phyloP scores from a whole-genome alignment of 2,113 vertebrate species.

The Xiphophorus maculatus region DNA sequence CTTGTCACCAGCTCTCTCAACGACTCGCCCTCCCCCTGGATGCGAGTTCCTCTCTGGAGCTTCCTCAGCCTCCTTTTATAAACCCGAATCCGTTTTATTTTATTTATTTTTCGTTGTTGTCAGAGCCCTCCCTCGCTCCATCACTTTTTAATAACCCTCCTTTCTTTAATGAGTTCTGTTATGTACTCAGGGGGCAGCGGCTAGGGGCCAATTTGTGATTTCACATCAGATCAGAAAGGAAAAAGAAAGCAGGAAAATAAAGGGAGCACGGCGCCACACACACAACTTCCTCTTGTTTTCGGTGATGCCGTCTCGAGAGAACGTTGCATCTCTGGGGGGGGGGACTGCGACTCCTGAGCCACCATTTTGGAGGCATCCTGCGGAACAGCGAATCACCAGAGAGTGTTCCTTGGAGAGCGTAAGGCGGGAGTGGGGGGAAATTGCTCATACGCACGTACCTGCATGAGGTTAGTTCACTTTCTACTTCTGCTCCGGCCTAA shows the following conservation, averaged over 20 bases:
- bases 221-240: constrained; percentile 70
- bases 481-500: constrained; percentile 39
- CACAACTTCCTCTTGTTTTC: constrained; percentile 48
- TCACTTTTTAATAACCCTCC: constrained; percentile 81
- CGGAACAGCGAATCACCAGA: constrained; percentile 63
- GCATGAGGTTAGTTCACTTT: constrained; percentile 58
- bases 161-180: constrained; percentile 81
- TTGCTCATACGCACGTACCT: constrained; percentile 36
- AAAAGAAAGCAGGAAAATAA: constrained; percentile 50
- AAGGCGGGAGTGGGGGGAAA: constrained; percentile 14
- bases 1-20: constrained; percentile 43
- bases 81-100: constrained; percentile 62
- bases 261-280: neutral
- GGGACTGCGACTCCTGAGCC: constrained; percentile 38
- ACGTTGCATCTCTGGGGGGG: constrained; percentile 63
- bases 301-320: constrained; percentile 48
- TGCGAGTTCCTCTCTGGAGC: constrained; percentile 38
- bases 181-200: constrained; percentile 77
- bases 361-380: constrained; percentile 73
- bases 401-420: constrained; percentile 47
- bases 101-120: constrained; percentile 47
- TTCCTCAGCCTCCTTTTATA: constrained; percentile 46
- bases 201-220: constrained; percentile 80
- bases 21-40: neutral
- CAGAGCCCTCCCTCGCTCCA: constrained; percentile 68